Conservation (phyloP, 2,113 vertebrate species). For the Colistium nudipinnis region DNA sequence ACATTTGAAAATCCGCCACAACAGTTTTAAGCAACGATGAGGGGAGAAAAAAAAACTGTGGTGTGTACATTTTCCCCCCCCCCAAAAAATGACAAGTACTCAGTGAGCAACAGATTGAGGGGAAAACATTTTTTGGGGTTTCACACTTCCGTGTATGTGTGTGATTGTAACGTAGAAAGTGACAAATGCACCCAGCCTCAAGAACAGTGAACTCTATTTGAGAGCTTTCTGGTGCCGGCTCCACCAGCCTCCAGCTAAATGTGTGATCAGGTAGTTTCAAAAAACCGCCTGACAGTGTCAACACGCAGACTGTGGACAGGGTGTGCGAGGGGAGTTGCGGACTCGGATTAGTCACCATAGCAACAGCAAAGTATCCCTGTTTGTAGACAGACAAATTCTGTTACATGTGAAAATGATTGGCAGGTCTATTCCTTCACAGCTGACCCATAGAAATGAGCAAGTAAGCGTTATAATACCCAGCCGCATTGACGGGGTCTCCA, state of each 20-base stretch:
- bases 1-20: neutral
- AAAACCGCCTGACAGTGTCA: slow-evolving; percentile 92
- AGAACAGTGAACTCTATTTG: slow-evolving; percentile 88
- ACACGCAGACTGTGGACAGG: slow-evolving; percentile 88
- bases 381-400: slow-evolving; percentile 98
- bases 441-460: slow-evolving; percentile 99
- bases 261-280: slow-evolving; percentile 95
- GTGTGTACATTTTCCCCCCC: neutral
- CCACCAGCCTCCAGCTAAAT: slow-evolving; percentile 89
- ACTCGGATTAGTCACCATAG: slow-evolving; percentile 96
- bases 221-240: slow-evolving; percentile 84
- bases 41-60: slow-evolving; percentile 2
- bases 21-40: slow-evolving; percentile 7
- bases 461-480: slow-evolving; percentile 94
- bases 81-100: neutral
- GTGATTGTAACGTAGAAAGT: slow-evolving; percentile 16
- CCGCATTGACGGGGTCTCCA: slow-evolving; percentile 91
- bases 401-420: slow-evolving; percentile 99
- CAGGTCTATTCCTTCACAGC: slow-evolving; percentile 94
- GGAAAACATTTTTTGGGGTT: slow-evolving; percentile 1
- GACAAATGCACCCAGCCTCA: slow-evolving; percentile 59
- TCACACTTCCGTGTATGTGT: neutral
- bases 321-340: slow-evolving; percentile 57
- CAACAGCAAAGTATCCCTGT: slow-evolving; percentile 94
- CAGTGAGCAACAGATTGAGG: neutral